Evolutionary conservation across 2,113 vertebrate genomes (phyloP), one percentile per base, ranked within the genome.

Genomic region (Cercocebus atys): DNA sequence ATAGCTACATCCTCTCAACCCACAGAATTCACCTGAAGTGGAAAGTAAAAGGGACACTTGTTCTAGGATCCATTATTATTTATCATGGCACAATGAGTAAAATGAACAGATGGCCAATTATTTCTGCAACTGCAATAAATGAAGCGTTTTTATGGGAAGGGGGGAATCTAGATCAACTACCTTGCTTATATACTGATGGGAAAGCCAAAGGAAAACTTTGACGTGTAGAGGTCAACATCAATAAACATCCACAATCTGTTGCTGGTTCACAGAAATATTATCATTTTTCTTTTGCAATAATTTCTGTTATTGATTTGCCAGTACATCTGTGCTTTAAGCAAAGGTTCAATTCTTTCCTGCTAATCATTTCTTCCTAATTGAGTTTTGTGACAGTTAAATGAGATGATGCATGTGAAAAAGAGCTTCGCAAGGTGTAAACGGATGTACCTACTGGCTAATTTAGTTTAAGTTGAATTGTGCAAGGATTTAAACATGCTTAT

Each of bases 101-200:
- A 98, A 96, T 87, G 97, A 97, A 98, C 98, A 98, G 97, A 98
- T 98, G 98, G 97, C 79, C 95, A 97, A 97, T 97, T 98, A 98
- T 97, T 91, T 98, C 96, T 98, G 83, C 76, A 98, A 97, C 25
- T 76, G 92, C 88, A 97, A 93, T 98, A 97, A 97, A 97, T 97
- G 70, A 93, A 84, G 38, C 45, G n/a, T 64, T 76, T 81, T 93
- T 70, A 61, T 16, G 55, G 64, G 18, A 18, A 14, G n/a, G 18
- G 4, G 20, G 92, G 61, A 40, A n/a, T 87, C 92, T 78, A n/a
- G 47, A 92, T 96, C 5, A 40, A 47, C 59, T 92, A 43, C 45
- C 55, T 35, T 76, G 27, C 80, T 92, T 92, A 75, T n/a, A 70
- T 23, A 30, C 47, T 64, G 76, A 82, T 61, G 45, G 57, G 40